phyloP scores from a whole-genome alignment of 2,888 invertebrate genomes.

The Tipula helvola region DNA sequence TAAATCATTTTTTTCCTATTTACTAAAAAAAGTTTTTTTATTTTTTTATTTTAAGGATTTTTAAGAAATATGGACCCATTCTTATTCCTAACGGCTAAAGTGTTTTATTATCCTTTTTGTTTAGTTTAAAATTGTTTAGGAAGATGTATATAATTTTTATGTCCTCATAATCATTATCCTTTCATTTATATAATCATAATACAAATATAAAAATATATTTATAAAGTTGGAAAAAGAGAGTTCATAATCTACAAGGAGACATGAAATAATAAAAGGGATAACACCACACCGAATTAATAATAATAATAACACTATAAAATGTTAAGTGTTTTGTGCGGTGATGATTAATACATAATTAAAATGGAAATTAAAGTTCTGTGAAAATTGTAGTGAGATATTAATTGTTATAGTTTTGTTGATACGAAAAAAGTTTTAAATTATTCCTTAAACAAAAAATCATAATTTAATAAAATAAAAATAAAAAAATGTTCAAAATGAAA shows the following conservation, averaged over 20 bases:
- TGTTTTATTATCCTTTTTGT: not conserved
- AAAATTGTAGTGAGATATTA: not conserved
- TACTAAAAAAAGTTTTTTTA: not conserved
- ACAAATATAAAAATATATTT: not conserved
- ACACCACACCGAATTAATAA: not conserved
- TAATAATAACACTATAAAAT: not conserved
- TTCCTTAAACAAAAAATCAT: not conserved
- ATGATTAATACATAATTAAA: not conserved
- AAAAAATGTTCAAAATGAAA: not conserved
- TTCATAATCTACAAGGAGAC: not conserved
- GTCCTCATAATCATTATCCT: not conserved
- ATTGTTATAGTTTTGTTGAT: not conserved
- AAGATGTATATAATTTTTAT: not conserved
- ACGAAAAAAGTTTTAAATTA: not conserved
- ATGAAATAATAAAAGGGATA: not conserved
- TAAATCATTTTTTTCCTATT: not conserved
- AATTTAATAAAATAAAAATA: not conserved
- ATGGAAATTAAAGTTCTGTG: not conserved
- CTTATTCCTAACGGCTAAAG: not conserved
- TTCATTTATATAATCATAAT: not conserved
- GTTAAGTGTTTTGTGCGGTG: not conserved
- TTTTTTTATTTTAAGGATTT: not conserved
- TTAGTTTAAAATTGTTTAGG: not conserved
- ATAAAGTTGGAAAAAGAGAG: not conserved
- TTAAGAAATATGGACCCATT: not conserved